Conservation (phyloP, 1,140 invertebrate species). For the Planococcus citri region DNA sequence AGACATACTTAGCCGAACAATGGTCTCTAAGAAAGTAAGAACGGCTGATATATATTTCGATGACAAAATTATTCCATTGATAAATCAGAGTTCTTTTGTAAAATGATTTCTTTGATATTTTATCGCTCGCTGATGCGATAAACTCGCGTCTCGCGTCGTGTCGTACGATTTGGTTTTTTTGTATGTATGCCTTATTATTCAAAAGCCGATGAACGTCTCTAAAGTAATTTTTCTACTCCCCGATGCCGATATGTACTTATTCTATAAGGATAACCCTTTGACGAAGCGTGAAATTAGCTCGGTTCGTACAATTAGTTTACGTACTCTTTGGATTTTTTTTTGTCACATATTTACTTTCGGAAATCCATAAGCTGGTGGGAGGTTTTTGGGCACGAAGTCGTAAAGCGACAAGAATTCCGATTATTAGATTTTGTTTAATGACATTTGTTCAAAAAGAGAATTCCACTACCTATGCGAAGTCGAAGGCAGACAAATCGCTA, state of each 20-base stretch:
- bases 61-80: slow-evolving; percentile 10
- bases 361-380: no score
- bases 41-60: neutral
- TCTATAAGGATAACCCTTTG: no score
- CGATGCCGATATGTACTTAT: no score
- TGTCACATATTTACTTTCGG: no score
- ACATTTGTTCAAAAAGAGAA: slow-evolving; percentile 9
- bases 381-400: neutral
- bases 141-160: neutral
- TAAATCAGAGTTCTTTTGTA: slow-evolving; percentile 9
- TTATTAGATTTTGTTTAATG: slow-evolving; percentile 9
- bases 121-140: neutral
- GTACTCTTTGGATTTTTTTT: no score
- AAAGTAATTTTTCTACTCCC: no score
- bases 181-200: no score
- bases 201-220: no score
- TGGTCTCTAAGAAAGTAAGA: neutral
- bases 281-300: no score
- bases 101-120: neutral
- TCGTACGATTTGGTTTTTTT: no score
- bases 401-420: neutral
- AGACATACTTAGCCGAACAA: slow-evolving; percentile 3
- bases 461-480: neutral
- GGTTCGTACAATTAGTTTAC: no score
- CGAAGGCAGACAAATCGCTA: neutral